These are phyloP conservation scores for Diachasmimorpha longicaudata DNA, from an alignment of 1,140 invertebrate species.

Conservation along the genomic window DNA sequence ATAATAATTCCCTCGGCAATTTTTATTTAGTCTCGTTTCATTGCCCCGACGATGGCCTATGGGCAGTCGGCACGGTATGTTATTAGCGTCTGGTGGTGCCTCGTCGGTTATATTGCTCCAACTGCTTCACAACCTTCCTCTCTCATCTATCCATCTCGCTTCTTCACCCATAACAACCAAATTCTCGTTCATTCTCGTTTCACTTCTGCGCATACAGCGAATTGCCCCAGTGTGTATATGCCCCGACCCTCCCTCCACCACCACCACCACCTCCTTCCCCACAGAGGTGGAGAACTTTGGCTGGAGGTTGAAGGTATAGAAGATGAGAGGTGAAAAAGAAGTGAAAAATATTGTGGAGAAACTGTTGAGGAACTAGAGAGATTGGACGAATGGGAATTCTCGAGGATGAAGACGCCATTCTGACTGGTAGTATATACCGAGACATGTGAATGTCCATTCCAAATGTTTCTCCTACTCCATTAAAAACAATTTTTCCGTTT, in stretches of 20 bases:
- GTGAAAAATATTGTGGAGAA: constrained; percentile 12
- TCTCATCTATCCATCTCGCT: constrained; percentile 41
- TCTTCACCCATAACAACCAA: constrained; percentile 30
- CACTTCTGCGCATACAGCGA: constrained; percentile 17
- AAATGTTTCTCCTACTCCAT: constrained; percentile 23
- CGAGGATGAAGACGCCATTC: constrained; percentile 42
- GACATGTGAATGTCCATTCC: neutral
- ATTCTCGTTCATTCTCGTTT: constrained; percentile 26
- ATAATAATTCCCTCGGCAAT: constrained; percentile 57
- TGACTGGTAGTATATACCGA: constrained; percentile 9
- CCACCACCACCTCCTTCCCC: no score
- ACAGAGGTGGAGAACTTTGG: constrained; percentile 22
- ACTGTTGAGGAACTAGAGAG: constrained; percentile 43
- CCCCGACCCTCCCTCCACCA: no score
- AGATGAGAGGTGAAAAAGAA: constrained; percentile 6
- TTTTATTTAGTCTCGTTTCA: constrained; percentile 61
- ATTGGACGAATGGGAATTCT: constrained; percentile 52
- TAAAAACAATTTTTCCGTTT: constrained; percentile 54
- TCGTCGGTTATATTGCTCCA: constrained; percentile 56
- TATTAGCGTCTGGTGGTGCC: constrained; percentile 63
- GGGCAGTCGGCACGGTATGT: constrained; percentile 61
- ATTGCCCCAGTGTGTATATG: constrained; percentile 18
- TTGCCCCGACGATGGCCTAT: constrained; percentile 61
- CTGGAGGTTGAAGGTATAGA: neutral
- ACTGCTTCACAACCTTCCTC: constrained; percentile 46